Percentiles rank a stretch among this genome's conserved stretches.
Evolutionary conservation across 2,797 vertebrate genomes (phyloP).

Genomic region (Mus minutoides): DNA sequence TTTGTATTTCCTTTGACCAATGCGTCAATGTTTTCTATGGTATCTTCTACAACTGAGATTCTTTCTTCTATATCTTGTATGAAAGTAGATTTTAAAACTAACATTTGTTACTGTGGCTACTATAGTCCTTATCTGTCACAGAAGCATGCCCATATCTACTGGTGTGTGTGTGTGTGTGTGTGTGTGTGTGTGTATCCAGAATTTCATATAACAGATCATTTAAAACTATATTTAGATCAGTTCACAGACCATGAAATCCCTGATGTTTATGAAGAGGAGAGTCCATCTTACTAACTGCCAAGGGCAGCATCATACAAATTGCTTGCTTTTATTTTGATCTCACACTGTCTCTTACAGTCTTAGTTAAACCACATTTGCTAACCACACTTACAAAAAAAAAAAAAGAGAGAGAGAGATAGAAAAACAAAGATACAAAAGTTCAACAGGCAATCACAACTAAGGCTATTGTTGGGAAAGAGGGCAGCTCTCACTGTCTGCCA

Average conservation of each 20-base stretch:
- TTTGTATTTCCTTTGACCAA: background rate
- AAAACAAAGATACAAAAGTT: constrained; percentile 59
- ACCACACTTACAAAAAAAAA: background rate
- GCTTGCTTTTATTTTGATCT: background rate
- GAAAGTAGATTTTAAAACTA: background rate
- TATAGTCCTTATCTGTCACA: background rate
- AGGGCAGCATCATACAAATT: background rate
- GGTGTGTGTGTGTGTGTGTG: background rate
- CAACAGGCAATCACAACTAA: constrained; percentile 31
- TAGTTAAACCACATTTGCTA: background rate
- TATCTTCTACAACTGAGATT: background rate
- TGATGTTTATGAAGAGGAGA: background rate
- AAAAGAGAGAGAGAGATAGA: background rate
- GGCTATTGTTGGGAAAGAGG: constrained; percentile 27
- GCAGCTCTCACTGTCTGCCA: constrained; percentile 23
- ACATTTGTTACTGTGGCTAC: background rate
- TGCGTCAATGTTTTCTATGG: background rate
- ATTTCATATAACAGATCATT: constrained; percentile 24
- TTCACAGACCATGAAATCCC: background rate
- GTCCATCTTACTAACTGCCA: background rate
- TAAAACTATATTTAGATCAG: constrained; percentile 39
- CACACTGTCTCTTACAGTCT: background rate
- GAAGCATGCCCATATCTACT: background rate
- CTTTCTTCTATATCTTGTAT: background rate
- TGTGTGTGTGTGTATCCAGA: background rate